phyloP scores from a whole-genome alignment of 37 sponge, comb jelly and placozoan genomes.

The Bolinopsis microptera region DNA sequence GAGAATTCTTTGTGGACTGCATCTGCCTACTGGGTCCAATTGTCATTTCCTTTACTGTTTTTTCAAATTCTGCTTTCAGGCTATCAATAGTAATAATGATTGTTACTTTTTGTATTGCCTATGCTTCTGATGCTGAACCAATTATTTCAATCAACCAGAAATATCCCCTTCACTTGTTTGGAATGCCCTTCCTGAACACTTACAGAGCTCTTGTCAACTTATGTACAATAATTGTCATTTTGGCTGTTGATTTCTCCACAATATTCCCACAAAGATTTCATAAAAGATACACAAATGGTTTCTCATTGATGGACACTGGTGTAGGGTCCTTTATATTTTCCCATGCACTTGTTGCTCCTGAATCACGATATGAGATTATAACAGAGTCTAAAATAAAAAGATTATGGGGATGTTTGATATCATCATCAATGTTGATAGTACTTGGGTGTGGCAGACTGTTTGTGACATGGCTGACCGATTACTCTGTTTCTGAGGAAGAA shows the following conservation, averaged over 20 bases:
- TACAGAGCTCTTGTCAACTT: conserved; percentile 76
- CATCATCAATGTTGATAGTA: conserved; percentile 69
- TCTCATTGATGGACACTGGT: conserved; percentile 93
- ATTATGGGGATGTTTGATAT: not conserved
- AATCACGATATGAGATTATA: conserved; percentile 67
- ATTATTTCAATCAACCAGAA: conserved; percentile 66
- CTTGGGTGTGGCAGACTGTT: conserved; percentile 80
- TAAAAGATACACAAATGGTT: conserved; percentile 87
- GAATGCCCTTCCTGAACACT: conserved; percentile 67
- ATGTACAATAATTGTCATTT: conserved; percentile 84
- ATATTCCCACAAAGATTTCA: conserved; percentile 86
- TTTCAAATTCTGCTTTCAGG: conserved; percentile 64
- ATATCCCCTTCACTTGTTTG: not conserved
- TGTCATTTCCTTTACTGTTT: conserved; percentile 76
- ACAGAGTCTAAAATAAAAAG: not conserved
- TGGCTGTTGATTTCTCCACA: conserved; percentile 89
- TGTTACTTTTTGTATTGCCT: not conserved
- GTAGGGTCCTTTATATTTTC: conserved; percentile 85
- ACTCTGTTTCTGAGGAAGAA: conserved; percentile 85
- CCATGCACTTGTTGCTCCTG: conserved; percentile 80
- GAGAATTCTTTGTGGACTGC: conserved; percentile 38
- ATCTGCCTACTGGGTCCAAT: conserved; percentile 59
- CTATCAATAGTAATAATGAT: conserved; percentile 19
- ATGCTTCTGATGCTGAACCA: conserved; percentile 26
- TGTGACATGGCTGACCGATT: conserved; percentile 70